phyloP scores from a whole-genome alignment of 92 coral and sea anemone species.

The Chrysogorgia sp. region DNA sequence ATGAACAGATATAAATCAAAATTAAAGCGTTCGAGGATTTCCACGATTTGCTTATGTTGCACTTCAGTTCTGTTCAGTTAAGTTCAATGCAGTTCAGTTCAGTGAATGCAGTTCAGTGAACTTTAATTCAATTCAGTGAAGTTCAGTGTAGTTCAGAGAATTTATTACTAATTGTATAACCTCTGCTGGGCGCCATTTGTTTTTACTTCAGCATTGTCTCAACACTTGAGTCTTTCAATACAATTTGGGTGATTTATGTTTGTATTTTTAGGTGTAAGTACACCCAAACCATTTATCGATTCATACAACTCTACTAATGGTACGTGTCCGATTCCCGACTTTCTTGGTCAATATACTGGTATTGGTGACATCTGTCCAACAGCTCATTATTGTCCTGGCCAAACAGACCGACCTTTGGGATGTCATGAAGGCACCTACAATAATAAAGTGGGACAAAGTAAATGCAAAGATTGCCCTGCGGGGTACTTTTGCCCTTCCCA shows the following conservation, averaged over 20 bases:
- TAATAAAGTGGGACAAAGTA: conserved; percentile 70
- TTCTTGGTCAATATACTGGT: conserved; percentile 93
- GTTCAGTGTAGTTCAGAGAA: no score
- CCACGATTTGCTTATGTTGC: no score
- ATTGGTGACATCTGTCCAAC: conserved; percentile 94
- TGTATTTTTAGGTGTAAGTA: conserved; percentile 71
- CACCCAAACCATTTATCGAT: conserved; percentile 78
- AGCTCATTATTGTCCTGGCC: conserved; percentile 81
- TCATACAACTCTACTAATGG: conserved; percentile 81
- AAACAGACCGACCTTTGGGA: conserved; percentile 61
- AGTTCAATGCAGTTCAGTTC: no score
- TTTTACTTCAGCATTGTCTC: no score
- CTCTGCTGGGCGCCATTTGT: no score
- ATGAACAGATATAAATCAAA: no score
- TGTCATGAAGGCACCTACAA: conserved; percentile 84
- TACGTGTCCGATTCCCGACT: conserved; percentile 80
- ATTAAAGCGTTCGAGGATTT: no score
- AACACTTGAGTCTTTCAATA: no score
- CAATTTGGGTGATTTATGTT: background rate
- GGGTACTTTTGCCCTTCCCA: conserved; percentile 78
- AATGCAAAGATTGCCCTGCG: conserved; percentile 76
- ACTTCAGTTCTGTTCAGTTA: no score
- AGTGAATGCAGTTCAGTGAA: no score
- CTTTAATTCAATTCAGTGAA: no score
- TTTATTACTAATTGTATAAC: no score